Percentiles rank a stretch among this genome's conserved stretches.
phyloP scores from a whole-genome alignment of 2,888 invertebrate species.

The Hydropsyche betteni region DNA sequence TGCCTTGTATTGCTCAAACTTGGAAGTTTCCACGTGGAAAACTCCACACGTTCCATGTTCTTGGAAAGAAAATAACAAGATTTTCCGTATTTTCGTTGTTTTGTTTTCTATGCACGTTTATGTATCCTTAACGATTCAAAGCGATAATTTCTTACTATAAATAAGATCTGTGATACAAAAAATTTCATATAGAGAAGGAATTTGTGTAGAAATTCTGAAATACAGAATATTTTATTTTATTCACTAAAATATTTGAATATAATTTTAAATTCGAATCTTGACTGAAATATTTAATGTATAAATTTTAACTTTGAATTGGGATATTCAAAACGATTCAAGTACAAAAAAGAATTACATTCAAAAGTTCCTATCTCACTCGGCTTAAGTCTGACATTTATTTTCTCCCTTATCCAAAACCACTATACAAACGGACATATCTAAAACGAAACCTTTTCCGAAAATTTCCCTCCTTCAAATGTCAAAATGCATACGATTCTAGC shows the following conservation, averaged over 20 bases:
- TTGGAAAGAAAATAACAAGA: constrained; percentile 15
- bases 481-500: no score
- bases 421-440: background rate
- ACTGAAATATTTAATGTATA: no score
- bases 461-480: no score
- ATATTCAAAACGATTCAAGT: background rate
- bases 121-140: background rate
- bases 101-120: background rate
- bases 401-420: constrained; percentile 2
- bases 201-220: no score
- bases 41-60: background rate
- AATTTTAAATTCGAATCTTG: no score
- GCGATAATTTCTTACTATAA: background rate
- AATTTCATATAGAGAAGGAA: background rate
- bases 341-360: background rate
- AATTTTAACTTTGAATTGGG: no score
- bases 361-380: background rate
- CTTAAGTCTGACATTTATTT: constrained; percentile 10
- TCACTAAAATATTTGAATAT: no score
- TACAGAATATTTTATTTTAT: no score
- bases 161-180: background rate
- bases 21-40: constrained; percentile 23
- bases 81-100: background rate
- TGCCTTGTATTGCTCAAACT: constrained; percentile 21
- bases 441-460: no score